phyloP scores from a whole-genome alignment of 92 coral and sea anemone species.

The Palythoa grandis region DNA sequence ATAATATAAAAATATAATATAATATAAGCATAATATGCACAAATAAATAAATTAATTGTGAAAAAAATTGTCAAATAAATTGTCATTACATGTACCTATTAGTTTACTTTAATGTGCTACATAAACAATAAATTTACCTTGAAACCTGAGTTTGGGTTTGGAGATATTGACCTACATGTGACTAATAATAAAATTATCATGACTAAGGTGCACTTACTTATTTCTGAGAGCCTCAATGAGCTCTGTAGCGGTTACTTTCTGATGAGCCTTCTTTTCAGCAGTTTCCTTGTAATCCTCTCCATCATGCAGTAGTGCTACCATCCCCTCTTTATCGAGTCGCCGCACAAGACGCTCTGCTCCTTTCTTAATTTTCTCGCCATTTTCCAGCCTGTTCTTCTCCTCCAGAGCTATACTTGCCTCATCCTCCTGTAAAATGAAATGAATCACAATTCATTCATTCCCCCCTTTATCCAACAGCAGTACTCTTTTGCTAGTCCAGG shows the following conservation, averaged over 20 bases:
- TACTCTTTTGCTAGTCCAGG: too few relatives aligned
- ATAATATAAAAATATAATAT: too few relatives aligned
- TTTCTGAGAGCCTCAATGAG: slow-evolving; percentile 79
- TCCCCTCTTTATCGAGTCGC: slow-evolving; percentile 93
- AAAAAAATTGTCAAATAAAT: too few relatives aligned
- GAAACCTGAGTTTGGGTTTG: too few relatives aligned
- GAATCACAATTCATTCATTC: too few relatives aligned
- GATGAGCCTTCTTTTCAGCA: slow-evolving; percentile 78
- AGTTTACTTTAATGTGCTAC: not conserved
- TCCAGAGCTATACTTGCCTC: slow-evolving; percentile 79
- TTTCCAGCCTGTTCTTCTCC: slow-evolving; percentile 75
- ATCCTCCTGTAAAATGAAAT: slow-evolving; percentile 66
- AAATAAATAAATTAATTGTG: too few relatives aligned
- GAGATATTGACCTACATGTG: too few relatives aligned
- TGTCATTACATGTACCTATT: too few relatives aligned
- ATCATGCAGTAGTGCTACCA: slow-evolving; percentile 86
- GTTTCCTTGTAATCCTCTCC: slow-evolving; percentile 87
- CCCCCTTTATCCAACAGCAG: too few relatives aligned
- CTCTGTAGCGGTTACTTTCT: slow-evolving; percentile 90
- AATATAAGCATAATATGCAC: too few relatives aligned
- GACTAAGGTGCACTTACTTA: slow-evolving; percentile 66
- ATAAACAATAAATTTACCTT: not conserved
- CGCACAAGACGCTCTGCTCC: slow-evolving; percentile 78
- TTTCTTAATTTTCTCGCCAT: slow-evolving; percentile 73
- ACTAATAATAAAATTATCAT: too few relatives aligned